Base-by-base conservation (phyloP, 2,113 vertebrate genomes). In the Prinia subflava region DNA sequence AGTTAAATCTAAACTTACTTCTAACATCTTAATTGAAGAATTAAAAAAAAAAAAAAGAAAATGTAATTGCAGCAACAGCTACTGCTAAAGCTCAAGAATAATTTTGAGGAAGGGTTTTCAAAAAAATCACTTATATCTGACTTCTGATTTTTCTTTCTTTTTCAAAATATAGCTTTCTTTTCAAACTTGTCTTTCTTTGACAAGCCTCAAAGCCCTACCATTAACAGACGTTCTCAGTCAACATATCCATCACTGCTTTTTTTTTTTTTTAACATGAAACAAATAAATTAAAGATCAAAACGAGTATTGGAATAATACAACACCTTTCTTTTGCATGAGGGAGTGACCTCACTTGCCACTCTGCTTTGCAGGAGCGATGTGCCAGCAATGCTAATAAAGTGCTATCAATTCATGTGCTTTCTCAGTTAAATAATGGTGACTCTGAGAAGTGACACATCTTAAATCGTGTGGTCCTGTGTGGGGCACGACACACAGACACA, bases 281-380 rank as follows among this genome's bases (percentile, higher is more conserved):
- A 95, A 87, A 93, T 95, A 95, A 96, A 96, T 94, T 94, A 94
- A 93, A 95, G 94, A 97, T 96, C 91, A 96, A 96, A 96, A 94
- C 13, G 5, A 77, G 50, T 63, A 77, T 53, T 89, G 83, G 78
- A 93, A 93, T 89, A 91, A 84, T 89, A 76, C 68, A 87, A 70
- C n/a, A 27, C 77, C 70, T 93, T 90, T 92, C 92, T 95, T 93
- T 93, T 83, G 76, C 83, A 65, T 49, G 80, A 92, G 35, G 71
- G 79, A 94, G 75, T 16, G 95, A 97, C 95, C 94, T 89, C 64
- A 0, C 90, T 96, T 96, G 78, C 79, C 85, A 79, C 59, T 91
- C 63, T 70, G 65, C 78, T 92, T 97, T 94, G 70, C 79, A 84
- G 83, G 65, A 92, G 50, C 0, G 21, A 56, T 94, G 73, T 95